phyloP scores from a whole-genome alignment of 2,888 invertebrate species.

The Dilophus febrilis region DNA sequence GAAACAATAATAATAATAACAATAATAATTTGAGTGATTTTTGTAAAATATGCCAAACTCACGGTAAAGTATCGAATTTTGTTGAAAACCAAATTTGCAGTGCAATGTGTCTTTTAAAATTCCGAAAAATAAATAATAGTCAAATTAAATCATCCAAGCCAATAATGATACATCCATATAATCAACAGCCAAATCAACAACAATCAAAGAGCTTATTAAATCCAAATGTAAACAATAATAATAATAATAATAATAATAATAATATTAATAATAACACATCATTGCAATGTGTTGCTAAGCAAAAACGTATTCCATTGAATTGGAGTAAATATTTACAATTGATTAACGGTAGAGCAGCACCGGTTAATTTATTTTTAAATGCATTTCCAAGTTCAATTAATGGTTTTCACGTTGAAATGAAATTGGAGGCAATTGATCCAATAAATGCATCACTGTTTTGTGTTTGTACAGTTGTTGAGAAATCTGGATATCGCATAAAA shows the following conservation, averaged over 20 bases:
- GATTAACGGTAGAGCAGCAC: constrained; percentile 30
- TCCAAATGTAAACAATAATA: background rate
- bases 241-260: too few species aligned
- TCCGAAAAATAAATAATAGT: too few species aligned
- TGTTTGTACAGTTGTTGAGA: constrained; percentile 68
- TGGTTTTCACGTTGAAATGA: constrained; percentile 69
- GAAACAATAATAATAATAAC: constrained; percentile 24
- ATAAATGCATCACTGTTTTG: constrained; percentile 79
- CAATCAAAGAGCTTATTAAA: too few species aligned
- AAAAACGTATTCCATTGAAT: constrained; percentile 28
- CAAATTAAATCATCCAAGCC: too few species aligned
- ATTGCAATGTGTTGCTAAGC: constrained; percentile 10
- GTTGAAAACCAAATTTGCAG: too few species aligned
- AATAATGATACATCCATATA: too few species aligned
- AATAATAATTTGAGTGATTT: too few species aligned
- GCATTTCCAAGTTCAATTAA: constrained; percentile 58
- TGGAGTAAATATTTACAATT: too few species aligned
- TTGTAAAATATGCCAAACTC: too few species aligned
- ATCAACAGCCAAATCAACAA: too few species aligned
- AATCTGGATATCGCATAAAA: constrained; percentile 65
- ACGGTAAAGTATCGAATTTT: too few species aligned
- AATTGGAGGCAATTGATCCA: constrained; percentile 86
- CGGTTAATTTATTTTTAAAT: constrained; percentile 60
- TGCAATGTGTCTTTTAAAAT: too few species aligned
- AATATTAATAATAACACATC: constrained; percentile 8